phyloP scores from a whole-genome alignment of 2,113 vertebrate species.

The Coptodon rendalli region DNA sequence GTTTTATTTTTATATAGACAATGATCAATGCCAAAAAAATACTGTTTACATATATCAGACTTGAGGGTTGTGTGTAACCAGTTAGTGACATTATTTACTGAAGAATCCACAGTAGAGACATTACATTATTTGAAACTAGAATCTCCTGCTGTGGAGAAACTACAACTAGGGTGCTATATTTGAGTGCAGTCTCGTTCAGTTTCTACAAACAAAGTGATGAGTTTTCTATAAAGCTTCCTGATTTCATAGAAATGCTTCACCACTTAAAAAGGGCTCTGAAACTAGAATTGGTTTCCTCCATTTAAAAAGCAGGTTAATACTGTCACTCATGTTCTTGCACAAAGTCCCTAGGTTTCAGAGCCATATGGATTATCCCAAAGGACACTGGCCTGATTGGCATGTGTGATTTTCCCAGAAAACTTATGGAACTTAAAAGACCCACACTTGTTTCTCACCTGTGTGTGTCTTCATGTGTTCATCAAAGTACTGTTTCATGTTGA shows the following conservation, averaged over 20 bases:
- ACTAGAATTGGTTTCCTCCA: not conserved
- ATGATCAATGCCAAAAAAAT: not conserved
- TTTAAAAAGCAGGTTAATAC: not conserved
- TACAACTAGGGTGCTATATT: not conserved
- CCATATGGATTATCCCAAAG: not conserved
- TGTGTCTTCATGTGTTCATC: conserved; percentile 98
- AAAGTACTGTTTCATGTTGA: conserved; percentile 99
- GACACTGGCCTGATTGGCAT: not conserved
- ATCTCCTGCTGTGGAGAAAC: not conserved
- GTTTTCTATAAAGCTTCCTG: not conserved
- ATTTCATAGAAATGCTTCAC: not conserved
- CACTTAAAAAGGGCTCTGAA: not conserved
- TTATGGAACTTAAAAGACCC: not conserved
- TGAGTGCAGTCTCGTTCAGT: not conserved
- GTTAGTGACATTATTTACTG: not conserved
- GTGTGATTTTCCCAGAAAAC: not conserved
- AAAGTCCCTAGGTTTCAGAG: not conserved
- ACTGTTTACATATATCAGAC: not conserved
- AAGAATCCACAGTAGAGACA: not conserved
- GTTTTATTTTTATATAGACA: not conserved
- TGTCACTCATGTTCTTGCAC: not conserved
- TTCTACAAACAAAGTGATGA: not conserved
- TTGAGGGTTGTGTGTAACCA: not conserved
- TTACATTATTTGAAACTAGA: not conserved
- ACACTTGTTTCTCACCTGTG: conserved; percentile 80